Evolutionary conservation across 2,797 vertebrate species (phyloP), one percentile per base, ranked within the genome.

Genomic region (Selene dorsalis): DNA sequence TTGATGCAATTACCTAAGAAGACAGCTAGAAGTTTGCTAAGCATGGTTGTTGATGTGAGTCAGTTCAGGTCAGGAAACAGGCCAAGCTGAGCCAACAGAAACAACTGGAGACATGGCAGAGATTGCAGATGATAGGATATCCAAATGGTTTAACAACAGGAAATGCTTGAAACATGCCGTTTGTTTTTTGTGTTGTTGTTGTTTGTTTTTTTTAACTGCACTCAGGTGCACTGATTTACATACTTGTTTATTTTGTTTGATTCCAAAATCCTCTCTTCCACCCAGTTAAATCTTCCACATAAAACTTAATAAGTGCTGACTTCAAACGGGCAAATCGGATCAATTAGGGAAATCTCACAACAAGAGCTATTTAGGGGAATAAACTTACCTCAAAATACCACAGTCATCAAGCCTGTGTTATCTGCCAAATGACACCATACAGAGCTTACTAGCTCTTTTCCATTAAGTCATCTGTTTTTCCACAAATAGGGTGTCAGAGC

Each of bases 211-310:
- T 85, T 93, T 93, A 85, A 94, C 84, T 90, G 86, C 93, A 85
- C 81, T 94, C 93, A 94, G 93, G 93, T 95, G 94, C 92, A 79
- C 74, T 82, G 75, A 92, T 93, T 93, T 91, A 93, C 90, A 88
- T 90, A 80, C 80, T 89, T 90, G 89, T 93, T 94, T 93, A 90
- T 88, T 91, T 85, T 7, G 82, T 90, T 84, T 68, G 70, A 86
- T 80, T 92, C 90, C 87, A 88, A 91, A 93, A 88, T 83, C 62
- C 77, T 73, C 79, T 73, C 75, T 64, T 84, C 60, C 77, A 75
- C 69, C 76, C 86, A 6, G 71, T 90, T 88, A 87, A 93, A 90
- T 81, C 83, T 86, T 88, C 85, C 91, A 93, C 82, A 91, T 94
- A 93, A 94, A 94, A 94, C 79, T 84, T 90, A 92, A 93, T 90